These are phyloP conservation scores for Nibea coibor DNA, from an alignment of 2,113 vertebrate species.

Conservation along the genomic window DNA sequence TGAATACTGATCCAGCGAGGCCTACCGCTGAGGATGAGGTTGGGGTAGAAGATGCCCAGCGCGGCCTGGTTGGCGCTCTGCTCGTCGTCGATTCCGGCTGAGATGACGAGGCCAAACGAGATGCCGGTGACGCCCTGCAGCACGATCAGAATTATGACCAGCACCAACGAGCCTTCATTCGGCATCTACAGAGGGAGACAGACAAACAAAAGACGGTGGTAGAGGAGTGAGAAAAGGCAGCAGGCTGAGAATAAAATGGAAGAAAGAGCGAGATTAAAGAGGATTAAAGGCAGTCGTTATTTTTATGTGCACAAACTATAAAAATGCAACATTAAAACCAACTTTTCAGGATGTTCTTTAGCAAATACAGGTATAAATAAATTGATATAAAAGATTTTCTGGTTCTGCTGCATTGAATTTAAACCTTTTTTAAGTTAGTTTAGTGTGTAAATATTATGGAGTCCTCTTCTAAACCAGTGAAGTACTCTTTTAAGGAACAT, in stretches of 20 bases:
- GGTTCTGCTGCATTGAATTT: background rate
- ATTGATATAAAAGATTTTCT: background rate
- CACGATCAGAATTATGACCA: slow-evolving; percentile 82
- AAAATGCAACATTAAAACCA: background rate
- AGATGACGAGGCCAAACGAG: slow-evolving; percentile 85
- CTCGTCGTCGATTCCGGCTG: slow-evolving; percentile 84
- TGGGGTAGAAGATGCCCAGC: slow-evolving; percentile 86
- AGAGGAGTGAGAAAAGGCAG: background rate
- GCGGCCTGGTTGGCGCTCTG: slow-evolving; percentile 86
- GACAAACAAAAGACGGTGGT: background rate
- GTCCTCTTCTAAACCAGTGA: too few species aligned
- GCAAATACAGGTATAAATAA: too few species aligned
- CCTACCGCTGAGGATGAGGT: slow-evolving; percentile 84
- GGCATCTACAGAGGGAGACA: slow-evolving; percentile 73
- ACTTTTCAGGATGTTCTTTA: background rate
- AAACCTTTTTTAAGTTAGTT: background rate
- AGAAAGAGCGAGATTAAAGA: background rate
- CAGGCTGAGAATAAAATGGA: background rate
- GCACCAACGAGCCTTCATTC: slow-evolving; percentile 82
- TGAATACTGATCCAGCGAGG: background rate
- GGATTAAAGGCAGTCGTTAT: background rate
- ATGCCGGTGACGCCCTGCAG: slow-evolving; percentile 85
- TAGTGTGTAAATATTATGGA: background rate
- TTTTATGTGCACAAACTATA: background rate
- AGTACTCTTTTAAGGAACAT: background rate